Base-by-base conservation (phyloP, 1,140 invertebrate species). In the Anthonomus grandis region DNA sequence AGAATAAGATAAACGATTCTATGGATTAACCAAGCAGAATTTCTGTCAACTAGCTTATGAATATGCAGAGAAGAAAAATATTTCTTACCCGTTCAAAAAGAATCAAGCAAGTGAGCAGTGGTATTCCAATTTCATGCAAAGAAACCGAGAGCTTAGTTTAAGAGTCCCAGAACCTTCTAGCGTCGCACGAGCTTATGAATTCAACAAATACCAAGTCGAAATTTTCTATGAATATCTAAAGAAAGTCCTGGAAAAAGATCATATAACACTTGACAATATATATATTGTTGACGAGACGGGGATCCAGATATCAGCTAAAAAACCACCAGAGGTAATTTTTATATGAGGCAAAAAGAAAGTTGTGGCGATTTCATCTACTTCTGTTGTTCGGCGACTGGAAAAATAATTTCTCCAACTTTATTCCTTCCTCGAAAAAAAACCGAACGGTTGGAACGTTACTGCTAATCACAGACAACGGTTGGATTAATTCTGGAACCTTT, bases 371-470 rank as follows among this genome's bases (percentile, higher is more conserved):
- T 31, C 27, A n/a, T 31, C 27, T 8, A n/a, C 37, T 13, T 39
- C 17, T 39, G 37, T 39, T 39, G 37, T 17, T 39, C 9, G 17
- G 37, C 5, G 15, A 39, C 15, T 17, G 37, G 5, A 39, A 39
- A 39, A 39, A n/a, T 9, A n/a, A 39, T 39, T 39, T 39, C 13
- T 39, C 37, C 37, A 39, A 39, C 37, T 39, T 39, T 39, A 39
- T 9, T 39, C 17, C 17, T 39, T 13, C 37, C 37, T 13, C 37
- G 13, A 39, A 39, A 39, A 15, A 39, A 39, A 15, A 39, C 6
- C 6, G 4, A 5, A 6, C n/a, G 6, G n/a, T n/a, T n/a, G n/a
- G n/a, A n/a, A n/a, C n/a, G n/a, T n/a, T n/a, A n/a, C n/a, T n/a
- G n/a, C n/a, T n/a, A n/a, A n/a, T n/a, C 27, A 6, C n/a, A 31